Evolutionary conservation across 2,113 vertebrate species (phyloP).

Genomic region (Isurus oxyrinchus): DNA sequence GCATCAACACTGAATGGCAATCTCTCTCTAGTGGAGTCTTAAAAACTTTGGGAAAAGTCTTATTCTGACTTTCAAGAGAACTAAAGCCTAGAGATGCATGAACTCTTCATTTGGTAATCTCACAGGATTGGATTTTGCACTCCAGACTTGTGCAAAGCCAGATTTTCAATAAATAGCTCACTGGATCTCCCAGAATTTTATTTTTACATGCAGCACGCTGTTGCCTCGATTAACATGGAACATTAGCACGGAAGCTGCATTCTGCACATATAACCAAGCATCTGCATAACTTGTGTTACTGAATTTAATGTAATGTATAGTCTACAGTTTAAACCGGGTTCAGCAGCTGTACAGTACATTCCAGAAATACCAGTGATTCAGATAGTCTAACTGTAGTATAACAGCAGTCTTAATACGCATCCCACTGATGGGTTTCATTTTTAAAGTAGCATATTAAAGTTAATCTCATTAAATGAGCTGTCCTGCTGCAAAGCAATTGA

Average conservation of each 20-base stretch:
- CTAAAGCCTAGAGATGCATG: background rate
- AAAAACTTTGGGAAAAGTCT: background rate
- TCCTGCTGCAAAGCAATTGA: background rate
- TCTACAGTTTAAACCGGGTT: background rate
- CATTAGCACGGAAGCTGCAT: background rate
- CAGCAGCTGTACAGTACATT: background rate
- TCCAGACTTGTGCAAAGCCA: background rate
- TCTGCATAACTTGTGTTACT: background rate
- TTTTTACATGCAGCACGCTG: too few species aligned
- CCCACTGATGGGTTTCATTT: background rate
- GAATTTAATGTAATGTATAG: background rate
- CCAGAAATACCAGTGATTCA: background rate
- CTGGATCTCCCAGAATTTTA: background rate
- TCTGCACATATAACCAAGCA: background rate
- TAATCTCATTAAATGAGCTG: background rate
- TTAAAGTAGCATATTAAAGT: background rate
- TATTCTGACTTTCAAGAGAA: background rate
- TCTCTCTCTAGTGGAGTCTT: background rate
- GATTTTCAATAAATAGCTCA: background rate
- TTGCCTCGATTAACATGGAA: background rate
- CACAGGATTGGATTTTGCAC: background rate
- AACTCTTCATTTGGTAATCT: background rate
- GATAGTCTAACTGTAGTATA: background rate
- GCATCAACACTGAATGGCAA: background rate
- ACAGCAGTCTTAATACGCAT: background rate